Evolutionary conservation across 2,888 invertebrate species (phyloP).

Genomic region (Altica lythri): DNA sequence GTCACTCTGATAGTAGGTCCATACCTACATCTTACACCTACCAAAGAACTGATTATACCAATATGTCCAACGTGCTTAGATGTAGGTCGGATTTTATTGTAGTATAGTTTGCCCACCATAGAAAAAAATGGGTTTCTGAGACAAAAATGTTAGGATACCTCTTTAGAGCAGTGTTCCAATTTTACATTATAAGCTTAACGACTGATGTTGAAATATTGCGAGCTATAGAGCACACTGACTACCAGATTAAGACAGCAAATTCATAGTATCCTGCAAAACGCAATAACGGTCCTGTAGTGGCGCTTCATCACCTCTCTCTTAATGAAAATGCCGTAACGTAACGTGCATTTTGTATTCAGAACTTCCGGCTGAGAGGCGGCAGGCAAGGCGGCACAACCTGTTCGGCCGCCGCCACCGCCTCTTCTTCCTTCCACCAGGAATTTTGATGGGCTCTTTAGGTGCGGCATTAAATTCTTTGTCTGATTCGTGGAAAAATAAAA

Average conservation of each 20-base stretch:
- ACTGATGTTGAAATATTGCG: too few relatives aligned
- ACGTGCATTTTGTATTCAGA: slow-evolving; percentile 45
- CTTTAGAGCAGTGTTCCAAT: too few relatives aligned
- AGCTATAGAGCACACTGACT: slow-evolving; percentile 44
- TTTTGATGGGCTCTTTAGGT: slow-evolving; percentile 23
- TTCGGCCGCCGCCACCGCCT: slow-evolving; percentile 14
- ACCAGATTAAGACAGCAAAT: slow-evolving; percentile 56
- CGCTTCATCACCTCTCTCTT: slow-evolving; percentile 55
- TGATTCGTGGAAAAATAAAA: slow-evolving; percentile 21
- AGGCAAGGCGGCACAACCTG: slow-evolving; percentile 14
- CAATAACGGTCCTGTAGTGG: slow-evolving; percentile 49
- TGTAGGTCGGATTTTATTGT: too few relatives aligned
- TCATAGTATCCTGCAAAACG: slow-evolving; percentile 51
- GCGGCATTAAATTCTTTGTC: slow-evolving; percentile 23
- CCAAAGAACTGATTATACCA: too few relatives aligned
- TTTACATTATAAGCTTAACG: too few relatives aligned
- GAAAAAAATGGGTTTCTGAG: too few relatives aligned
- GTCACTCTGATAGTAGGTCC: too few relatives aligned
- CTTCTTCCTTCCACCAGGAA: slow-evolving; percentile 21
- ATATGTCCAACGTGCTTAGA: too few relatives aligned
- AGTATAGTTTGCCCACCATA: too few relatives aligned
- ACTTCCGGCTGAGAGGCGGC: slow-evolving; percentile 39
- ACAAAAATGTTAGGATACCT: too few relatives aligned
- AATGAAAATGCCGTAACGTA: slow-evolving; percentile 57
- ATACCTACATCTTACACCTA: too few relatives aligned